A percentile compares a stretch with the other conserved stretches of the same genome.
Evolutionary conservation across 1,140 invertebrate species (phyloP).

Genomic region (Trichogramma pretiosum): DNA sequence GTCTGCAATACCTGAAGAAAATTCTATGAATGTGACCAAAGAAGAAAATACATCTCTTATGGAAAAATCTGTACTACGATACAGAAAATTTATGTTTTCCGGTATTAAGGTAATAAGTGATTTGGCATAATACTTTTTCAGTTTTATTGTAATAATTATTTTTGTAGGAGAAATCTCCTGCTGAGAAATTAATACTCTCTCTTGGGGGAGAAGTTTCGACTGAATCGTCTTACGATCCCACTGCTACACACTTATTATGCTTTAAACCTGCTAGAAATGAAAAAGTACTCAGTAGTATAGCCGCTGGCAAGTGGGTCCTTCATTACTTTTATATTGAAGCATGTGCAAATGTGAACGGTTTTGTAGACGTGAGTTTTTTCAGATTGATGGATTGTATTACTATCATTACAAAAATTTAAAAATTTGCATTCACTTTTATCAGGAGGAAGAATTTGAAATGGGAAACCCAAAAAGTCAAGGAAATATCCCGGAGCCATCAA

Average conservation of each 20-base stretch:
- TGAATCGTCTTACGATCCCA: constrained; percentile 53
- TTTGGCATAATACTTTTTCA: background rate
- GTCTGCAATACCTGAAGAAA: constrained; percentile 8
- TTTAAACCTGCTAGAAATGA: constrained; percentile 68
- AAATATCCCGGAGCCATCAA: constrained; percentile 40
- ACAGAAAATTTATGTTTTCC: constrained; percentile 41
- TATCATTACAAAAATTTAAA: background rate
- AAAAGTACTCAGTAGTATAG: constrained; percentile 74
- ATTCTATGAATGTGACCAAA: constrained; percentile 8
- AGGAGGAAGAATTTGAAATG: constrained; percentile 74
- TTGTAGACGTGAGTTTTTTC: constrained; percentile 54
- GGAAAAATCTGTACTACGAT: constrained; percentile 12
- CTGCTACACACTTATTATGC: constrained; percentile 71
- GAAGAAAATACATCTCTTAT: background rate
- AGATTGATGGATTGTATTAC: constrained; percentile 6
- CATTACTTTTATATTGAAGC: constrained; percentile 67
- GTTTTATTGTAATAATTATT: background rate
- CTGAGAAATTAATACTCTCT: constrained; percentile 47
- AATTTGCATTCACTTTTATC: constrained; percentile 7
- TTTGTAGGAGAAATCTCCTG: constrained; percentile 39
- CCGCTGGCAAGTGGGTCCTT: constrained; percentile 79
- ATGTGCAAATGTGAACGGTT: constrained; percentile 52
- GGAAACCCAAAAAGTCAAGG: constrained; percentile 55
- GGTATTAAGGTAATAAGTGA: constrained; percentile 28
- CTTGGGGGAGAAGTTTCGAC: constrained; percentile 62